Evolutionary conservation across 2,888 invertebrate genomes (phyloP).

Genomic region (Crossocerus cetratus): DNA sequence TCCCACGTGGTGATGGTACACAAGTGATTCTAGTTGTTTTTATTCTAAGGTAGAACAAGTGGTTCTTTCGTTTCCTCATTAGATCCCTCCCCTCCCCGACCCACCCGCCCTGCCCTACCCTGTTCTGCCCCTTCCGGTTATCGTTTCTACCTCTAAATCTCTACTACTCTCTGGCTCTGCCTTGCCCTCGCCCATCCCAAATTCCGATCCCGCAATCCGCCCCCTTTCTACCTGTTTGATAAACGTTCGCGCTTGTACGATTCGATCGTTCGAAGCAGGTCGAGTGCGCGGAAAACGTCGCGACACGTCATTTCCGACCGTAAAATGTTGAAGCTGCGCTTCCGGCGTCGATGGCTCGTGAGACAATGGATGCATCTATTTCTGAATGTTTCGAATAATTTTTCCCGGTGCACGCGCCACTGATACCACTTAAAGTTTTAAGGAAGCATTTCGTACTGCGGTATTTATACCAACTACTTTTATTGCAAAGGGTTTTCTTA

Average conservation of each 20-base stretch:
- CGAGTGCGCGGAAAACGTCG: conserved; percentile 65
- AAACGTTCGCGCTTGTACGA: conserved; percentile 34
- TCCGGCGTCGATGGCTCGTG: conserved; percentile 24
- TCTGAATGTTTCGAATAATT: conserved; percentile 1
- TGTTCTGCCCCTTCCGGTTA: not conserved
- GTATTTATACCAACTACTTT: conserved; percentile 2
- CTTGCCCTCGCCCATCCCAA: conserved; percentile 1
- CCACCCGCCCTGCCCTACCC: conserved; percentile 12
- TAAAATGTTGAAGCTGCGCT: conserved; percentile 20
- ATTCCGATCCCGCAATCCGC: conserved; percentile 15
- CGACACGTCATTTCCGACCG: conserved; percentile 36
- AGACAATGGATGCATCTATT: conserved; percentile 13
- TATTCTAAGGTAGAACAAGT: conserved; percentile 62
- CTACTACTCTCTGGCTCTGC: not conserved
- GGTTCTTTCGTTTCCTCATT: conserved; percentile 46
- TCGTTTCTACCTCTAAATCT: not conserved
- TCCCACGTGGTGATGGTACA: conserved; percentile 71
- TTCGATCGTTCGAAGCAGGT: conserved; percentile 48
- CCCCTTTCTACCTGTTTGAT: conserved; percentile 47
- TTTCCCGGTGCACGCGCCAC: conserved; percentile 1
- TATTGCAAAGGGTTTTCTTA: not conserved
- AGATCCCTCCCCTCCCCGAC: conserved; percentile 29
- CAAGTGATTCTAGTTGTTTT: conserved; percentile 73
- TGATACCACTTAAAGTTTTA: not conserved
- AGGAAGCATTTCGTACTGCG: not conserved